These are phyloP conservation scores for Discoglossus pictus DNA, from an alignment of 2,797 vertebrate species.

Conservation along the genomic window DNA sequence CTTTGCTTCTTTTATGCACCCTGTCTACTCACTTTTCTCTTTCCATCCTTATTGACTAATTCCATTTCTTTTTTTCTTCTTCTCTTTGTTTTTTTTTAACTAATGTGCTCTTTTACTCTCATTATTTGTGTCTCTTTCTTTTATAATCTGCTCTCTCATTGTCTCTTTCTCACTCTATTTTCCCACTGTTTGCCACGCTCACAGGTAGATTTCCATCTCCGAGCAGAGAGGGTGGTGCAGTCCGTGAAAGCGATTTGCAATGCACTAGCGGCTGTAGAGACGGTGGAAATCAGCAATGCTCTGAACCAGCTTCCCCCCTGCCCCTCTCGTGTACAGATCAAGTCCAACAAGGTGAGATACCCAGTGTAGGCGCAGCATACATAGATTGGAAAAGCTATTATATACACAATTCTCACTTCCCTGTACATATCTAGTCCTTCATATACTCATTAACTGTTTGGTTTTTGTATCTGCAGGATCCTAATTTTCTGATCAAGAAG, in stretches of 20 bases:
- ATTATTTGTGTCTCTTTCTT: background rate
- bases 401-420: too few species aligned
- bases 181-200: background rate
- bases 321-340: constrained; percentile 89
- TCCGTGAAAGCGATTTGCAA: constrained; percentile 92
- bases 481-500: constrained; percentile 77
- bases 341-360: constrained; percentile 82
- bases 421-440: too few species aligned
- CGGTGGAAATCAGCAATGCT: constrained; percentile 85
- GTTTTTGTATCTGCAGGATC: too few species aligned
- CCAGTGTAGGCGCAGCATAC: too few species aligned
- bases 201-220: constrained; percentile 79
- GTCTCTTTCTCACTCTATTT: background rate
- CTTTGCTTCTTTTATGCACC: too few species aligned
- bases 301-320: constrained; percentile 92
- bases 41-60: too few species aligned
- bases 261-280: constrained; percentile 86
- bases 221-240: constrained; percentile 90
- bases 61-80: too few species aligned
- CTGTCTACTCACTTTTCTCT: too few species aligned
- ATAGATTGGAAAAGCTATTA: too few species aligned
- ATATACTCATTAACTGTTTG: too few species aligned
- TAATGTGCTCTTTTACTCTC: background rate
- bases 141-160: background rate
- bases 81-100: background rate